These are phyloP conservation scores for Acronicta leporina DNA, from an alignment of 2,888 invertebrate species.

Conservation along the genomic window DNA sequence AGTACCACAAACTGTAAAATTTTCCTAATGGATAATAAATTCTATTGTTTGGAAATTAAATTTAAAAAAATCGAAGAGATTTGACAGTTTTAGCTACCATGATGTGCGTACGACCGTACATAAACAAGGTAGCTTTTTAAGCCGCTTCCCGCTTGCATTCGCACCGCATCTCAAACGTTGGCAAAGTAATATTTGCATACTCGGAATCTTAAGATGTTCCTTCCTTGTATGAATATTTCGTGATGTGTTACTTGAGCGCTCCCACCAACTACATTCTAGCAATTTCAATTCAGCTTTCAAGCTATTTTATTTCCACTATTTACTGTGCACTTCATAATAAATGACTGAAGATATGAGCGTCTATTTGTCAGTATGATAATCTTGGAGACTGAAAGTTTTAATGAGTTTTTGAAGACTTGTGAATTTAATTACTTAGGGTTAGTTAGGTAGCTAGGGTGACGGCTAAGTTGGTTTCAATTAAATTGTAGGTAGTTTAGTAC, in stretches of 20 bases:
- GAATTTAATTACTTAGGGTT: neutral
- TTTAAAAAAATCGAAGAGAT: no score
- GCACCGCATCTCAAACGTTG: conserved; percentile 44
- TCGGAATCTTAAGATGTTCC: conserved; percentile 58
- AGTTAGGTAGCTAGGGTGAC: neutral
- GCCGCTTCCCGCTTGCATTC: conserved; percentile 7
- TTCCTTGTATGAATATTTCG: conserved; percentile 57
- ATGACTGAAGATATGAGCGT: conserved; percentile 10
- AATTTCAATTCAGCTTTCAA: conserved; percentile 40
- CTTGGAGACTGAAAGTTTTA: conserved; percentile 13
- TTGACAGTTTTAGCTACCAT: no score
- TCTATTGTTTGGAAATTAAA: no score
- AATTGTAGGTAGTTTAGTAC: no score
- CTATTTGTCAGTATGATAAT: conserved; percentile 12
- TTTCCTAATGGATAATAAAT: no score
- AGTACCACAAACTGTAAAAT: no score
- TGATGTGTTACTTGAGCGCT: conserved; percentile 52
- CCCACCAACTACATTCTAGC: conserved; percentile 26
- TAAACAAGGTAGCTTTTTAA: neutral
- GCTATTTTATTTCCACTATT: conserved; percentile 41
- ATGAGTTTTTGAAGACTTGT: conserved; percentile 7
- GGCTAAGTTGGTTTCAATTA: no score
- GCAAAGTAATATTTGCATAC: conserved; percentile 60
- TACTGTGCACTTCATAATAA: conserved; percentile 16
- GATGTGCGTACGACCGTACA: neutral